Base-by-base conservation (phyloP, 2,113 vertebrate genomes). In the Gadus chalcogrammus region DNA sequence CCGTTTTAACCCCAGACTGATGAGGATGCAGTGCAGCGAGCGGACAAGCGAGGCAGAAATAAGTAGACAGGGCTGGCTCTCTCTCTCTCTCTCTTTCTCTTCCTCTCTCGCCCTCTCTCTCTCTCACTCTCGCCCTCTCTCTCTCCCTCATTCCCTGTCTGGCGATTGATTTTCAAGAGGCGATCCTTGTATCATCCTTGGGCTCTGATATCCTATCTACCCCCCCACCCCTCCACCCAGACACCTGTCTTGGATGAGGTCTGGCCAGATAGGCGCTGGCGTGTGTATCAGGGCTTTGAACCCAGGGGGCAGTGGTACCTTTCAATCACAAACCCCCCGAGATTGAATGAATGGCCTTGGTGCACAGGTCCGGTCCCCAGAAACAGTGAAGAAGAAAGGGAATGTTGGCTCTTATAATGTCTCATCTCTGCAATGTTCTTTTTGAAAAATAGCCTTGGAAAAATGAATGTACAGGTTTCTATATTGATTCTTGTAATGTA, bases 201-300 rank as follows among this genome's bases (percentile, higher is more conserved):
- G 75, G 31, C 82, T 88, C 80, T 85, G 86, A 87, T 84, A 85
- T 84, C 85, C 81, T 85, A 88, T 88, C 86, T 84, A 80, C 86
- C 87, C 86, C 78, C 24, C 28, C 67, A 81, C 83, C 77, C 76
- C 79, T 77, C 81, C 81, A 79, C 31, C 31, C 31, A 79, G 80
- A 88, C 77, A 81, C 80, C 80, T 83, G 83, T 81, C 85, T 75
- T 68, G 88, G 84, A 87, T 87, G 87, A 87, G 84, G 84, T 81
- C 77, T 35, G 35, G 18, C 74, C 82, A 84, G 85, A 89, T 83
- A 77, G 60, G 35, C 31, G 4, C 31, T 35, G 82, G 73, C 74
- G 71, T 71, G 64, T 83, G 87, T 87, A 90, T 88, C 86, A 78
- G 82, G 20, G 71, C 81, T 84, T 80, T 87, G 82, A 86, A 89